Conservation (phyloP, 2,797 vertebrate genomes). For the Sitta carolinensis region DNA sequence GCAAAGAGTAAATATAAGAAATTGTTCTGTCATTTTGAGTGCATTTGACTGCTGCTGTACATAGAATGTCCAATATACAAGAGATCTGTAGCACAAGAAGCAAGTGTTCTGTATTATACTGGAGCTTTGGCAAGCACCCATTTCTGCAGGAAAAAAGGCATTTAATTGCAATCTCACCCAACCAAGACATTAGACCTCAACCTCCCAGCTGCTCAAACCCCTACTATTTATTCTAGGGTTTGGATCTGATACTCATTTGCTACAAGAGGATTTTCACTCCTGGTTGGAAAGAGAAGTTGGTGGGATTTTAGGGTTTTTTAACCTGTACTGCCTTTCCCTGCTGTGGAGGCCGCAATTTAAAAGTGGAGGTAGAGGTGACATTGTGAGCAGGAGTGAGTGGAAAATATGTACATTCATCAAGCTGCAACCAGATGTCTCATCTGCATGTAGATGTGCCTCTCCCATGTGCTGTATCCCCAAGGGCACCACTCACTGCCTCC, state of each 20-base stretch:
- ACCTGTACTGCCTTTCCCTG: neutral
- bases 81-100: neutral
- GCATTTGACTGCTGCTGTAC: neutral
- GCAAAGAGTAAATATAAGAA: conserved; percentile 6
- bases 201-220: neutral
- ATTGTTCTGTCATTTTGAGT: neutral
- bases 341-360: neutral
- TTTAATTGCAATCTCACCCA: neutral
- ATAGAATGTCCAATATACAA: neutral
- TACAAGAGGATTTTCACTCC: neutral
- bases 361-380: neutral
- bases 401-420: conserved; percentile 13
- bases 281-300: neutral
- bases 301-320: neutral
- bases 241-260: neutral
- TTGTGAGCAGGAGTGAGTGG: neutral
- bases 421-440: conserved; percentile 23
- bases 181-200: neutral
- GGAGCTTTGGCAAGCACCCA: neutral
- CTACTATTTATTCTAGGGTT: neutral
- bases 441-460: neutral
- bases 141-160: neutral
- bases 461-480: neutral
- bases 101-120: neutral
- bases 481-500: neutral